Base-by-base conservation (phyloP, 2,888 invertebrate species). In the Melanargia galathea region DNA sequence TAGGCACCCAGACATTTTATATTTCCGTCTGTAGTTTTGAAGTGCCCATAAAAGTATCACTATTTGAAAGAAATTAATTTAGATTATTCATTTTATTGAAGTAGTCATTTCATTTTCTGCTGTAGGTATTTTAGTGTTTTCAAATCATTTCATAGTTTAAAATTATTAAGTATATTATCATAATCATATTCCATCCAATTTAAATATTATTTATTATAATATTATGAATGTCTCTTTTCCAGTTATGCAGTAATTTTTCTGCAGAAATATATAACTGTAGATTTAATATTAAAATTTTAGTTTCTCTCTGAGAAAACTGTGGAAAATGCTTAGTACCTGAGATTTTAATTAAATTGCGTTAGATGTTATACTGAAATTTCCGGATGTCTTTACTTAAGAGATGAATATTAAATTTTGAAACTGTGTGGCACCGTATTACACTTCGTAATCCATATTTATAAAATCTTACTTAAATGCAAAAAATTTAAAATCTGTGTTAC, bases 271-370 rank as follows among this genome's bases (percentile, higher is more conserved):
- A 30, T n/a, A 33, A 16, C 8, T 11, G 16, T 16, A 30, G 16
- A 51, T 4, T 51, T 51, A 18, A 33, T 51, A 33, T 33, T 30
- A 10, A 30, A 51, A 51, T 40, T 43, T 43, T 18, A 16, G 55
- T 26, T n/a, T 26, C 16, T 16, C 24, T 49, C 51, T 40, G 57
- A 45, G 40, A 43, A 24, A 57, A 51, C 43, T 51, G 58, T n/a
- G 35, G 55, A 55, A 54, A 52, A 58, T 52, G 45, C 45, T 52
- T 26, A 63, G 46, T 30, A 26, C 18, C 46, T 38, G 48, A 60
- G 57, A 26, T 63, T 63, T 56, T 56, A 63, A 63, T 59, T 63
- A 63, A 59, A 63, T 63, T 52, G 35, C 46, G 52, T 59, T 59
- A 59, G 58, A 58, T 58, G 57, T 62, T 51, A 45, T 20, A 26